Evolutionary conservation across 2,113 vertebrate genomes (phyloP), one percentile per base, ranked within the genome.

Genomic region (Prolemur simus): DNA sequence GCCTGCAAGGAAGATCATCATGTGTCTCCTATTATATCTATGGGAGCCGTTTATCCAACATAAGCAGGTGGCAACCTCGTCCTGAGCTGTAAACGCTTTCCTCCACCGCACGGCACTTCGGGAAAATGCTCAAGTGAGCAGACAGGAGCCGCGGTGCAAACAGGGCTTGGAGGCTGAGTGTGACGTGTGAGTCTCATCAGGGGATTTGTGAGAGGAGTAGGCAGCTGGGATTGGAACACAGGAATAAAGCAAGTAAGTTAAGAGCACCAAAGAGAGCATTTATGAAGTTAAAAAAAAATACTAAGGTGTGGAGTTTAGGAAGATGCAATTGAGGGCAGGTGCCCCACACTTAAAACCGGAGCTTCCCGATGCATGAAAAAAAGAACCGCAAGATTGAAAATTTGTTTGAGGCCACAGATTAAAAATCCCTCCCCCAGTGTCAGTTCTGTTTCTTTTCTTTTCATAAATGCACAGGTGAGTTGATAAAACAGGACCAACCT

Each of bases 401-500:
- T 0, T 5, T 47, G 25, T 18, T 25, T 32, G n/a, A 17, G 3
- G n/a, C 4, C 8, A 10, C 0, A 3, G 37, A 12, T 78, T 9
- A 17, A 1, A 49, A 60, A 21, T 25, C 2, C n/a, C 18, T 37
- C 49, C 25, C 3, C 1, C 13, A 69, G 1, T 12, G 18, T 25
- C 60, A 8, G 9, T 27, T 29, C 37, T 8, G 9, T n/a, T 60
- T 18, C 4, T 17, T 37, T 20, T 23, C 15, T 76, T 29, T 58
- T 21, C 20, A 32, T 13, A 7, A n/a, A 77, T 14, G 18, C 10
- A 12, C 2, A 21, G 39, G 27, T 29, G 52, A 18, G 3, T 64
- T 49, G 21, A 42, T 2, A 42, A 15, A 13, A 9, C 0, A 10
- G 0, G 5, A 27, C 42, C 29, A 5, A 0, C 20, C 52, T 37